phyloP scores from a whole-genome alignment of 2,888 invertebrate genomes.

The Meta bourneti region DNA sequence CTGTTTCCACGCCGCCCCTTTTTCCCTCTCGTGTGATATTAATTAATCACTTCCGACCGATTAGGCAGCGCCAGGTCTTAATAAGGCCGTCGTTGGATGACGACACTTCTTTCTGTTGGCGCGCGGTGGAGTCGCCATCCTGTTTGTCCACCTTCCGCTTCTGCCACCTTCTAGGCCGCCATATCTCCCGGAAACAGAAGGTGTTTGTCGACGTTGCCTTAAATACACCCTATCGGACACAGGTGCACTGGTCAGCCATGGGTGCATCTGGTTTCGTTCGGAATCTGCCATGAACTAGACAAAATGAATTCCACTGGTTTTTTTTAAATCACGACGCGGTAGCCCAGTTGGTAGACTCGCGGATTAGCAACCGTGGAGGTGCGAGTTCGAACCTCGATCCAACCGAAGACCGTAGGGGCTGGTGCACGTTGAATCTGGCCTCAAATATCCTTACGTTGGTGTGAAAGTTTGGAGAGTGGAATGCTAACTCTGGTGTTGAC shows the following conservation, averaged over 20 bases:
- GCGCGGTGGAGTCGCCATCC: slow-evolving; percentile 41
- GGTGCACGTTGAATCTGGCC: too few species aligned
- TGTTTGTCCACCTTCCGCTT: slow-evolving; percentile 63
- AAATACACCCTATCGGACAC: slow-evolving; percentile 1
- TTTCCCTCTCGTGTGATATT: slow-evolving; percentile 36
- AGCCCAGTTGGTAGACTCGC: too few species aligned
- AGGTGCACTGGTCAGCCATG: slow-evolving; percentile 2
- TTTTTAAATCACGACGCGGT: neutral
- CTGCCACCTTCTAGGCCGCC: slow-evolving; percentile 31
- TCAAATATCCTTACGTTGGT: too few species aligned
- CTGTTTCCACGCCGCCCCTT: slow-evolving; percentile 46
- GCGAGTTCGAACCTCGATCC: too few species aligned
- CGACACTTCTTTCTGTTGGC: slow-evolving; percentile 24
- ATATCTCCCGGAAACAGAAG: slow-evolving; percentile 69
- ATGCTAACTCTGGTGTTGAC: too few species aligned
- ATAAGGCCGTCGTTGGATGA: slow-evolving; percentile 36
- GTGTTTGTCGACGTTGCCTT: slow-evolving; percentile 37
- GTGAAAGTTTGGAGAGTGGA: too few species aligned
- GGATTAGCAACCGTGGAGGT: too few species aligned
- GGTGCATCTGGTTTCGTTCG: too few species aligned
- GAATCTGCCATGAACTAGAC: neutral
- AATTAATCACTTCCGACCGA: slow-evolving; percentile 74
- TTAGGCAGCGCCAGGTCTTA: slow-evolving; percentile 40
- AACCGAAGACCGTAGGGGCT: too few species aligned
- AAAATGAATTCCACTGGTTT: neutral